These are phyloP conservation scores for Drosophila triauraria DNA, from an alignment of 1,140 invertebrate genomes.

Conservation along the genomic window DNA sequence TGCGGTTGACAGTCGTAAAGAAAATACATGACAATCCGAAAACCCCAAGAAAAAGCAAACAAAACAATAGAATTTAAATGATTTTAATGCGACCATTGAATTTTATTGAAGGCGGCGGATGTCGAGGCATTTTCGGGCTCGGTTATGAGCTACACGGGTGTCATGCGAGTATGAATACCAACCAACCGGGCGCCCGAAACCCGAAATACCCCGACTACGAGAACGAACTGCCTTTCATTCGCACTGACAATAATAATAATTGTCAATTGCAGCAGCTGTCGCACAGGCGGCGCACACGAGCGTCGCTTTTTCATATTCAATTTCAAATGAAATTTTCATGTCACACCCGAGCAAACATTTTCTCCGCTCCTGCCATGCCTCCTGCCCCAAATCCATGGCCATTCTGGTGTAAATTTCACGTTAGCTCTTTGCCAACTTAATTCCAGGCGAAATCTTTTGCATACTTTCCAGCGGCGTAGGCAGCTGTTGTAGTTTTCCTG, in stretches of 20 bases:
- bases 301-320: slow-evolving; percentile 71
- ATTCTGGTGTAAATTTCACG: slow-evolving; percentile 69
- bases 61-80: slow-evolving; percentile 84
- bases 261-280: slow-evolving; percentile 82
- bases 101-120: slow-evolving; percentile 75
- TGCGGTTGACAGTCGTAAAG: slow-evolving; percentile 38
- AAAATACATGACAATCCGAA: slow-evolving; percentile 65
- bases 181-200: slow-evolving; percentile 20
- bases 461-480: slow-evolving; percentile 51
- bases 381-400: slow-evolving; percentile 4
- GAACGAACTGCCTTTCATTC: slow-evolving; percentile 52
- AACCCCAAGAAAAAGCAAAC: slow-evolving; percentile 52
- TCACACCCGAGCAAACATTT: slow-evolving; percentile 27
- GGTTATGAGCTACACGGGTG: slow-evolving; percentile 61
- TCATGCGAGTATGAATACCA: slow-evolving; percentile 68
- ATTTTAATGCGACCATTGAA: slow-evolving; percentile 82
- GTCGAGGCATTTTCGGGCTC: slow-evolving; percentile 51
- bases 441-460: slow-evolving; percentile 64
- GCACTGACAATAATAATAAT: slow-evolving; percentile 82
- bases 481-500: slow-evolving; percentile 35
- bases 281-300: slow-evolving; percentile 38
- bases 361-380: not conserved
- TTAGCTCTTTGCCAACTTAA: slow-evolving; percentile 78
- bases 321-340: slow-evolving; percentile 82
- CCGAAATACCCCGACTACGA: not conserved